Percentiles rank a stretch among this genome's conserved stretches.
Evolutionary conservation across 2,113 vertebrate genomes (phyloP).

Genomic region (Axis porcinus): DNA sequence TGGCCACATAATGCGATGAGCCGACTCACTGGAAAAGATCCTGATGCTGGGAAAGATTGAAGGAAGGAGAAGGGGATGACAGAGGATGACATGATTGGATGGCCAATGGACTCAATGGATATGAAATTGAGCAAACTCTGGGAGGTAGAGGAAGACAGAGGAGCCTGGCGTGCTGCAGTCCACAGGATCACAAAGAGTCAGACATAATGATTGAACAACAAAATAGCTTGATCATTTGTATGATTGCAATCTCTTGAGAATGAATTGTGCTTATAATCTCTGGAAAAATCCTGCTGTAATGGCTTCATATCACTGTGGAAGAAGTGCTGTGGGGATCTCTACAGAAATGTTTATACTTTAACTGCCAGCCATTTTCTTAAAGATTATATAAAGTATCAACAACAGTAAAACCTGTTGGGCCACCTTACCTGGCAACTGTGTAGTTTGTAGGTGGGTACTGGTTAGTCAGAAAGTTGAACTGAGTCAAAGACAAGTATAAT

Average conservation of each 20-base stretch:
- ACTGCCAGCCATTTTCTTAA: background rate
- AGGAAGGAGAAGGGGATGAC: background rate
- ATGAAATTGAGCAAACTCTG: background rate
- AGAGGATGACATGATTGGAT: background rate
- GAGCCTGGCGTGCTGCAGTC: background rate
- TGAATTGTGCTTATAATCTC: constrained; percentile 4
- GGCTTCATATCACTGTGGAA: background rate
- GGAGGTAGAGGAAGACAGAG: background rate
- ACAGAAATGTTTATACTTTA: background rate
- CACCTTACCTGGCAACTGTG: background rate
- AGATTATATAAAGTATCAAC: background rate
- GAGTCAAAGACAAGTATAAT: background rate
- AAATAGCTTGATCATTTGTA: background rate
- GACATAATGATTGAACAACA: background rate
- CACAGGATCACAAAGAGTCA: background rate
- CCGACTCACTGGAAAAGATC: background rate
- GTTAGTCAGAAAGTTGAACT: background rate
- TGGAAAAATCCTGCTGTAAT: background rate
- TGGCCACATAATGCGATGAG: background rate
- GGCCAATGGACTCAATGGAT: background rate
- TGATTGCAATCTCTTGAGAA: background rate
- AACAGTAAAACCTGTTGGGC: background rate
- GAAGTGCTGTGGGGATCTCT: background rate
- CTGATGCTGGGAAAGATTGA: background rate
- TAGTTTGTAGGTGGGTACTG: background rate